Evolutionary conservation across 2,797 vertebrate species (phyloP).

Genomic region (Monodelphis domestica): DNA sequence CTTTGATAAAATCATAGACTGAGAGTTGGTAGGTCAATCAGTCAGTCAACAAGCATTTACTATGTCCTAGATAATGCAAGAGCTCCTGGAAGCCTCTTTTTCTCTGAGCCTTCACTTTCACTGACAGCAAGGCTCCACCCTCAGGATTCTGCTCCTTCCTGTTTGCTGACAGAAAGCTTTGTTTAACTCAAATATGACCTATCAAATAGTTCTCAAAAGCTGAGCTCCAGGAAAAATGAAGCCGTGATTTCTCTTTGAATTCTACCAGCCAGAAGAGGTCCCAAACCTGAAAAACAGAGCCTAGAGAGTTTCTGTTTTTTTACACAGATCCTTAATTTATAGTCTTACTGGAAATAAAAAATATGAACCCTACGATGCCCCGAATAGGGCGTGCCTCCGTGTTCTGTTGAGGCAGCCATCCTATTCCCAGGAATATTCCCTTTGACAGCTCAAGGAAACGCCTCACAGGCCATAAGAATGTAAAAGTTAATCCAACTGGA

Average conservation of each 20-base stretch:
- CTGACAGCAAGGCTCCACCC: background rate
- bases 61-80: background rate
- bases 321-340: conserved; percentile 41
- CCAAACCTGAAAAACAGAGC: conserved; percentile 18
- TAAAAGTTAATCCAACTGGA: conserved; percentile 51
- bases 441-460: background rate
- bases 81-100: background rate
- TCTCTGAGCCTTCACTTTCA: background rate
- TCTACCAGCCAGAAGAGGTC: conserved; percentile 14
- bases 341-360: background rate
- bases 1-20: background rate
- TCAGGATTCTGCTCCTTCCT: background rate
- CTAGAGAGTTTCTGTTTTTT: background rate
- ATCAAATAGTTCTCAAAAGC: conserved; percentile 36
- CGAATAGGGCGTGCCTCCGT: background rate
- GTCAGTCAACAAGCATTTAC: background rate
- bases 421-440: background rate
- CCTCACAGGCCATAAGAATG: conserved; percentile 45
- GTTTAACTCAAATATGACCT: background rate
- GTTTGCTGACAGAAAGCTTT: background rate
- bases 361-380: conserved; percentile 48
- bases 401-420: background rate
- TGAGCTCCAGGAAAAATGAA: conserved; percentile 29
- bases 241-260: conserved; percentile 37
- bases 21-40: background rate